These are phyloP conservation scores for Euplagia quadripunctaria DNA, from an alignment of 2,888 invertebrate genomes.

Conservation along the genomic window DNA sequence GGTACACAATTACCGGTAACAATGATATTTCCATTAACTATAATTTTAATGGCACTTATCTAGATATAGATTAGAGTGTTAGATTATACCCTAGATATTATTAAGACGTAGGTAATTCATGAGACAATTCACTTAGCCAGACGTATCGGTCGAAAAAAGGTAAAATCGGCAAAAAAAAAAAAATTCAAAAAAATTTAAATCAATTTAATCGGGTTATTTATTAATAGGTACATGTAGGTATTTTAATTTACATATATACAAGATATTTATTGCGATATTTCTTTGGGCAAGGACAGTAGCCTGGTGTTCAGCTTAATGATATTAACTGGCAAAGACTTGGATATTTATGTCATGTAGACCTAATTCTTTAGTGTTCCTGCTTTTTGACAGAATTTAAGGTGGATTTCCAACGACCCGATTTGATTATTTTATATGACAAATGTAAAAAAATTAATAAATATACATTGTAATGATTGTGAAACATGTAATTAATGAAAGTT, in stretches of 20 bases:
- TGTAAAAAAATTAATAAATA: too few relatives aligned
- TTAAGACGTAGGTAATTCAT: slow-evolving; percentile 20
- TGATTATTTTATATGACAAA: not conserved
- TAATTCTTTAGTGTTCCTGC: not conserved
- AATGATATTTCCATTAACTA: slow-evolving; percentile 77
- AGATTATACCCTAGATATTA: slow-evolving; percentile 45
- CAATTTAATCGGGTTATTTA: too few relatives aligned
- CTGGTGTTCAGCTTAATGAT: not conserved
- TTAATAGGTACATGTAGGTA: too few relatives aligned
- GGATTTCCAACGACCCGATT: not conserved
- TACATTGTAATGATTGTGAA: too few relatives aligned
- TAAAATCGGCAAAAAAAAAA: too few relatives aligned
- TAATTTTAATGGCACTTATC: slow-evolving; percentile 65
- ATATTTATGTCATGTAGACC: not conserved
- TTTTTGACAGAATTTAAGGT: not conserved
- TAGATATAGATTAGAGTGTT: slow-evolving; percentile 56
- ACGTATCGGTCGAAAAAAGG: too few relatives aligned
- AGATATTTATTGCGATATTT: too few relatives aligned
- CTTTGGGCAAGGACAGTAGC: too few relatives aligned
- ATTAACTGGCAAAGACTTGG: too few relatives aligned
- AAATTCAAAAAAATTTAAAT: too few relatives aligned
- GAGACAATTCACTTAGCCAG: slow-evolving; percentile 21
- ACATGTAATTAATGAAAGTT: too few relatives aligned
- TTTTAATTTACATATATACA: too few relatives aligned
- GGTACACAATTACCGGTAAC: slow-evolving; percentile 75